Evolutionary conservation across 35 echinoderm and acorn worm genomes (phyloP), one percentile per base, ranked within the genome.

Genomic region (Eucidaris tribuloides): DNA sequence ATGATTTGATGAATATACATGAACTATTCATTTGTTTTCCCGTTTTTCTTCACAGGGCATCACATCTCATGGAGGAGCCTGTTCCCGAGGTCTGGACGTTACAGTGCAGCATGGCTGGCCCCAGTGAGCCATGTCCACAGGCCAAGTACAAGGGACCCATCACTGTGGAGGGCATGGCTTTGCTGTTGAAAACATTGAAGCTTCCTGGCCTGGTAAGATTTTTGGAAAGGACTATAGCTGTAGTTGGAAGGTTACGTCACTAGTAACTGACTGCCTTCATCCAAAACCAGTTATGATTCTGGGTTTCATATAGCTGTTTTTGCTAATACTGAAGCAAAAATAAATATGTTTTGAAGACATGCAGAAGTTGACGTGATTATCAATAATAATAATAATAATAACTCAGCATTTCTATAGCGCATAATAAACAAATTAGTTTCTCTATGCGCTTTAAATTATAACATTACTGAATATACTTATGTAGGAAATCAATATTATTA

Each of bases 161-260:
- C 17, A 82, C 71, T 15, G 45, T 92, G 6, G 68, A 87, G n/a
- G 79, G 79, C 30, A 80, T 97, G 31, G 80, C 85, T 4, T 28
- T 88, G 36, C 79, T 92, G 33, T 46, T 97, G 59, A 92, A 85
- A 80, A 78, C 38, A 0, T 32, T 97, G 33, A 40, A 62, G n/a
- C 36, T 92, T n/a, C 80, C 80, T 25, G 48, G 43, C 55, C 24
- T 79, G 37, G 90, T 87, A 62, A 74, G 83, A n/a, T n/a, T n/a
- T n/a, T n/a, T n/a, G n/a, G n/a, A n/a, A n/a, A n/a, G n/a, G n/a
- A n/a, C n/a, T n/a, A n/a, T n/a, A n/a, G n/a, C n/a, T n/a, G n/a
- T n/a, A n/a, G n/a, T n/a, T n/a, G n/a, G n/a, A n/a, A n/a, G n/a
- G 71, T 48, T 41, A 76, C 19, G 49, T 62, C 30, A 7, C 0